These are phyloP conservation scores for Illadopsis cleaveri DNA, from an alignment of 2,113 vertebrate species.

Conservation along the genomic window DNA sequence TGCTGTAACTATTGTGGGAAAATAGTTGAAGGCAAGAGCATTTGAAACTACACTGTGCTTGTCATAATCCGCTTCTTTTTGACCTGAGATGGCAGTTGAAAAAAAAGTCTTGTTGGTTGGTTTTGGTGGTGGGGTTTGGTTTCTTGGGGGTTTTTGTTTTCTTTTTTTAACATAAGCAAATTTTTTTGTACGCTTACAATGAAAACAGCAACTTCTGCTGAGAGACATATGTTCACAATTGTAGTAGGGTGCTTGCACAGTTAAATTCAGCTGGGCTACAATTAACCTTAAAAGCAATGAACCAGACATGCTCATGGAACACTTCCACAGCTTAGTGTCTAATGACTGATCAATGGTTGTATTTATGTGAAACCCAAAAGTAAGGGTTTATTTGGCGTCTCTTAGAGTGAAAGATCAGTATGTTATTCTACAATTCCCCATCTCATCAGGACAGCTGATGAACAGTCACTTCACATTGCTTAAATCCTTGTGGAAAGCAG, in stretches of 20 bases:
- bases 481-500: neutral
- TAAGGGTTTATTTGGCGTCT: neutral
- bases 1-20: neutral
- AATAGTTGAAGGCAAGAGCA: neutral
- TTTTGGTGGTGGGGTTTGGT: neutral
- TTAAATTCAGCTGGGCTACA: neutral
- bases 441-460: neutral
- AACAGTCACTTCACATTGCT: neutral
- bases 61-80: neutral
- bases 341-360: neutral
- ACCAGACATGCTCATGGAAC: neutral
- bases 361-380: neutral
- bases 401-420: neutral
- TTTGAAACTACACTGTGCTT: neutral
- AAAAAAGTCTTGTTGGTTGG: neutral
- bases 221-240: neutral
- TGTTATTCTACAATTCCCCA: neutral
- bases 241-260: neutral
- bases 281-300: slow-evolving; percentile 12
- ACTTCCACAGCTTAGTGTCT: neutral
- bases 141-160: neutral
- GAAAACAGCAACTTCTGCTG: neutral
- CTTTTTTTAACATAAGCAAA: neutral
- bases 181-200: neutral
- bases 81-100: neutral